Evolutionary conservation across 2,797 vertebrate species (phyloP), one percentile per base, ranked within the genome.

Genomic region (Erethizon dorsatum): DNA sequence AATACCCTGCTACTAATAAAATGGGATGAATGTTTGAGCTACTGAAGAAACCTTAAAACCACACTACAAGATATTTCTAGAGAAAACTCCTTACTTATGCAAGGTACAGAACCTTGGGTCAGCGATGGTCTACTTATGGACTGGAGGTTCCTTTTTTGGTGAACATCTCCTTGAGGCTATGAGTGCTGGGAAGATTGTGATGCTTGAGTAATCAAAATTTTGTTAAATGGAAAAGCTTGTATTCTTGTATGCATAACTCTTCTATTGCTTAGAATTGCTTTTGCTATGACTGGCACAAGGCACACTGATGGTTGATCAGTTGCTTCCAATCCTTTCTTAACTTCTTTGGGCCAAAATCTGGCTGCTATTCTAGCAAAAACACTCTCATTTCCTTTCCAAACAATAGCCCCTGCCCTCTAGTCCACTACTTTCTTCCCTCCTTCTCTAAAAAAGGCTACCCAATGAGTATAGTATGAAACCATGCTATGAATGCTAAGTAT

Each of bases 281-380:
- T 67, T 93, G 31, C 14, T 83, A 1, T 41, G 24, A 93, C 5
- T 17, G 57, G 0, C 2, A 86, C 31, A n/a, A 77, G 37, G 8
- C 28, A 52, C 20, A 33, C 4, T n/a, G 33, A 54, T 26, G 2
- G 2, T 9, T 78, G 3, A 2, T 69, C 15, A 41, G 2, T 26
- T 83, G 2, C 37, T 79, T 91, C 17, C 12, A 95, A 52, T 54
- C 0, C 56, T 37, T 50, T 54, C 2, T 13, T 37, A 63, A 65
- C 15, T 33, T 94, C 54, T 22, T 2, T 59, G 31, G 5, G 37
- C 0, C 8, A 4, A 22, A 61, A 37, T n/a, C 0, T 5, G 2
- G 24, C 31, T n/a, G 17, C 26, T 8, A 37, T 52, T 83, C 41
- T 9, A 67, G 9, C 26, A 54, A 52, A 54, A 79, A 20, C 31